Percentiles rank a stretch among this genome's conserved stretches.
Evolutionary conservation across 2,888 invertebrate species (phyloP).

Genomic region (Tetheella fluctuosa): DNA sequence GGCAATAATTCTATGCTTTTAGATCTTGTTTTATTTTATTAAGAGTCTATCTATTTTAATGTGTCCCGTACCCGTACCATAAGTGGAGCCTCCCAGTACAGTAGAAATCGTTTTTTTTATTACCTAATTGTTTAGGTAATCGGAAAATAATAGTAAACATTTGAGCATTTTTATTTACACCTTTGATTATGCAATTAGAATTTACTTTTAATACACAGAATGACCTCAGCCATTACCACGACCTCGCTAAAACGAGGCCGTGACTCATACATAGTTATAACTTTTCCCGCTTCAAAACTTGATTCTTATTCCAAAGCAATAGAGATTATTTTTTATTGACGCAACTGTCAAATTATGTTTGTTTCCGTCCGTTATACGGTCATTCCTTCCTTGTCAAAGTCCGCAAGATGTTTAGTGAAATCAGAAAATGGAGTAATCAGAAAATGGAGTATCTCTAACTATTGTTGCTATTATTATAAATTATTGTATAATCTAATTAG

Average conservation of each 20-base stretch:
- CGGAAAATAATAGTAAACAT: no score
- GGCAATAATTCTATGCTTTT: no score
- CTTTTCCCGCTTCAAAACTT: conserved; percentile 2
- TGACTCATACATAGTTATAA: not conserved
- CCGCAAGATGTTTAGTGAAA: not conserved
- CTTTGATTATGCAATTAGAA: conserved; percentile 24
- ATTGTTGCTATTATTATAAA: no score
- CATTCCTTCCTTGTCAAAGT: not conserved
- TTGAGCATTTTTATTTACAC: conserved; percentile 4
- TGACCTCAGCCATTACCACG: conserved; percentile 26
- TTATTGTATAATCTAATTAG: no score
- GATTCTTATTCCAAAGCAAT: not conserved
- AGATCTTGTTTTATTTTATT: no score
- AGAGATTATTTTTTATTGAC: not conserved
- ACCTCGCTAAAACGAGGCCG: conserved; percentile 16
- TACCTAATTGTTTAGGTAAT: no score
- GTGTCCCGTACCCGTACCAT: no score
- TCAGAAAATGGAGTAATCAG: not conserved
- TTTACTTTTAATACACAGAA: conserved; percentile 1
- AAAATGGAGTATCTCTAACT: not conserved
- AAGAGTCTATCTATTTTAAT: no score
- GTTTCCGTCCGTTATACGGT: not conserved
- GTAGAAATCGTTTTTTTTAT: not conserved
- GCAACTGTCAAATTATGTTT: not conserved
- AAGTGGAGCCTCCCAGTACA: no score